Conservation (phyloP, 1,140 invertebrate species). For the Drosophila nigromelanica region DNA sequence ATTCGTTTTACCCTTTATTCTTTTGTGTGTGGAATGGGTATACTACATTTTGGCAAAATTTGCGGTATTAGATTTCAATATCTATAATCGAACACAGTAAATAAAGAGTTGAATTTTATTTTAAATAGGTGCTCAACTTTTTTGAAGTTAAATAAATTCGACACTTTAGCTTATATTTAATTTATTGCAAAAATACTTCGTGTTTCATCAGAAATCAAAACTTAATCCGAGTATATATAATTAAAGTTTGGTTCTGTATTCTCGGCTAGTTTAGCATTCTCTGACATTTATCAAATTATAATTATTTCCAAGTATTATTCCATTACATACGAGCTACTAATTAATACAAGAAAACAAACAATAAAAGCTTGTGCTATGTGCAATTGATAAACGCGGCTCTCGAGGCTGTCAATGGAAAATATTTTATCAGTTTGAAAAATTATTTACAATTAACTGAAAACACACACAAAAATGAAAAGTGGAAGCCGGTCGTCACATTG, state of each 20-base stretch:
- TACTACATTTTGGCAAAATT: not conserved
- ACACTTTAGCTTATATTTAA: too few species aligned
- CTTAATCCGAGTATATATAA: not conserved
- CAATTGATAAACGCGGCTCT: slow-evolving; percentile 34
- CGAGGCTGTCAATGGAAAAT: slow-evolving; percentile 41
- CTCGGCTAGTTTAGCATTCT: too few species aligned
- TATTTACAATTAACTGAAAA: slow-evolving; percentile 53
- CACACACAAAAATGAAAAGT: slow-evolving; percentile 48
- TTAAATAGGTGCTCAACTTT: too few species aligned
- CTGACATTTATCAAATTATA: too few species aligned
- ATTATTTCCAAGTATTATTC: not conserved
- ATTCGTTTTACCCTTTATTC: not conserved
- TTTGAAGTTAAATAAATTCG: too few species aligned
- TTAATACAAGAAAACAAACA: slow-evolving; percentile 5
- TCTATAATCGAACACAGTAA: too few species aligned
- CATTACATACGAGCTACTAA: slow-evolving; percentile 6
- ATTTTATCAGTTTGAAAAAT: slow-evolving; percentile 57
- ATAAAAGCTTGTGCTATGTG: slow-evolving; percentile 12
- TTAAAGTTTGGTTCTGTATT: not conserved
- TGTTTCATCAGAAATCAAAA: too few species aligned
- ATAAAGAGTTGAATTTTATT: too few species aligned
- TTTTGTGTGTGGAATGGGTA: not conserved
- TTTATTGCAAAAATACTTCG: too few species aligned
- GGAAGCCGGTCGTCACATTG: slow-evolving; percentile 64
- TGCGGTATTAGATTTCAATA: too few species aligned